These are phyloP conservation scores for Stomatorhinus walkeri DNA, from an alignment of 2,797 vertebrate species.

Conservation along the genomic window DNA sequence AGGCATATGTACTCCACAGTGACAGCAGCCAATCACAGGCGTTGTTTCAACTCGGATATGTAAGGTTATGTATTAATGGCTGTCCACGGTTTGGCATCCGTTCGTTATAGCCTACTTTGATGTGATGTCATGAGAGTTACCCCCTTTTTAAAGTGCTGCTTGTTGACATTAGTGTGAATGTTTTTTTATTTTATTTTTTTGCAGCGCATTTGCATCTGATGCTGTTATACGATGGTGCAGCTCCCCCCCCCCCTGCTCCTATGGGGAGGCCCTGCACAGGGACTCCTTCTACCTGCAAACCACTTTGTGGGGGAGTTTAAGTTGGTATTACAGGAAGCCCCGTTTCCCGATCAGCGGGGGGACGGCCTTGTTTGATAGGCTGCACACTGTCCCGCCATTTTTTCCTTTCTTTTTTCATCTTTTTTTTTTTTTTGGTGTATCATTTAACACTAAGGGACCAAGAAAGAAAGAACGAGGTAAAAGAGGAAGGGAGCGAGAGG, in stretches of 20 bases:
- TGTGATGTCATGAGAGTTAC: not conserved
- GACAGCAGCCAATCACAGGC: not conserved
- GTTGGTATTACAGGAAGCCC: not conserved
- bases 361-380: not conserved
- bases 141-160: not conserved
- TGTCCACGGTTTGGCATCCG: not conserved
- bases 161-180: not conserved
- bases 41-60: not conserved
- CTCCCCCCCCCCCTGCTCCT: not conserved
- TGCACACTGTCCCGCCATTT: not conserved
- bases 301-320: not conserved
- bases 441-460: slow-evolving; percentile 37
- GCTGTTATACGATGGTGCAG: not conserved
- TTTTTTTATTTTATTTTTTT: not conserved
- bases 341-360: not conserved
- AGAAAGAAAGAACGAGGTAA: slow-evolving; percentile 36
- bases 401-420: not conserved
- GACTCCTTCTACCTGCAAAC: not conserved
- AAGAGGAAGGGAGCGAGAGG: not conserved
- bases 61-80: not conserved
- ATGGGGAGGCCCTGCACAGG: not conserved
- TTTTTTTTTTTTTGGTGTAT: not conserved
- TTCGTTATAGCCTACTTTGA: not conserved
- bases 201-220: not conserved
- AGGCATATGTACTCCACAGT: not conserved